These are phyloP conservation scores for Chiroxiphia lanceolata DNA, from an alignment of 2,797 vertebrate species.

Conservation along the genomic window DNA sequence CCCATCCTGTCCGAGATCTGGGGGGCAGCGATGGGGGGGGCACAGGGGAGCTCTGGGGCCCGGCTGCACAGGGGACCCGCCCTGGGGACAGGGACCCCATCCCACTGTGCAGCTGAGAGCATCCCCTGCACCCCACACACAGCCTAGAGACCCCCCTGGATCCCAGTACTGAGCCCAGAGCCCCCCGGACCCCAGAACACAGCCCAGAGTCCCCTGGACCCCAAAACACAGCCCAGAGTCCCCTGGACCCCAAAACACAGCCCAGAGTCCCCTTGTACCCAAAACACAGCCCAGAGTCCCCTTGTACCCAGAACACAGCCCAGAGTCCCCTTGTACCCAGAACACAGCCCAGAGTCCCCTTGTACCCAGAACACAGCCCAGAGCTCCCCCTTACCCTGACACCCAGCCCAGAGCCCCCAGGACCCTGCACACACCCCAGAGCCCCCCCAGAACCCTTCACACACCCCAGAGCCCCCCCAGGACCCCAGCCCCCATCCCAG, in stretches of 20 bases:
- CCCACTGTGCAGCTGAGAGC: not conserved
- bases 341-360: no score
- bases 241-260: no score
- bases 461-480: no score
- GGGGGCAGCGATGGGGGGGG: not conserved
- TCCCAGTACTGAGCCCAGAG: not conserved
- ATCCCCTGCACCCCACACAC: not conserved
- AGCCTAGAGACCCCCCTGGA: not conserved
- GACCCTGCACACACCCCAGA: not conserved
- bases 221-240: no score
- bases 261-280: not conserved
- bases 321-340: no score
- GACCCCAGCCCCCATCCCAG: not conserved
- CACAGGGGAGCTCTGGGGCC: not conserved
- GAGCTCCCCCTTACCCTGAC: not conserved
- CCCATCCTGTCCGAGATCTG: conserved; percentile 87
- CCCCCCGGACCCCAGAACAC: not conserved
- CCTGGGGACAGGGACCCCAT: no score
- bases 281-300: not conserved
- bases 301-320: no score
- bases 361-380: no score
- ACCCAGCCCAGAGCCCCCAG: no score
- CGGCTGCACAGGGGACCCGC: not conserved
- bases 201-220: not conserved
- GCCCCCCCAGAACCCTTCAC: not conserved